Base-by-base conservation (phyloP, 1,140 invertebrate species). In the Leptopilina clavipes region DNA sequence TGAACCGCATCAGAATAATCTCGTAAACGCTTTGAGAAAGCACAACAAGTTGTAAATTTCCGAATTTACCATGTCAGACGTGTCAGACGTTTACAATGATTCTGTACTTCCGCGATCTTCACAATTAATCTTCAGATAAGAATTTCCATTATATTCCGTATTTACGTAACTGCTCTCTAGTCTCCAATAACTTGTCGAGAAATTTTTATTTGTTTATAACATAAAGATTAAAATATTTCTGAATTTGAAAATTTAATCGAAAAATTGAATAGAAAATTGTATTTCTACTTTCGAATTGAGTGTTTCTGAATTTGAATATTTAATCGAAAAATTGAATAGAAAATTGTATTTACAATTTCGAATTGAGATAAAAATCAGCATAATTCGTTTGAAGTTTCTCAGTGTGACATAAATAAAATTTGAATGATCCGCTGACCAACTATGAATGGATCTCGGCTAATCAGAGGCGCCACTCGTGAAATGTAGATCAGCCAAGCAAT, bases 1-100 rank as follows among this genome's bases (percentile, higher is more conserved):
- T 76, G 81, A 82, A 82, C 81, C 72, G 78, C 14, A 25, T 72
- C 72, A 54, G 72, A 25, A 48, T 72, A 76, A 54, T 18, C 22
- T 59, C 14, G 10, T 52, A 6, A 40, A 70, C 19, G 54, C 31
- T 37, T 17, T 17, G 48, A 48, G 40, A 52, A 25, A 19, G 12
- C 19, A 25, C 52, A 72, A 48, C 12, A 78, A 18, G 25, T 65
- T 65, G 79, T 83, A 83, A 82, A 83, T 82, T 52, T 82, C 82
- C 78, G 73, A 74, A 70, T 59, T 76, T 74, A 76, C 71, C 43
- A 37, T 81, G 81, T 78, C 81, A 81, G 77, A 76, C 25, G 54
- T 11, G 77, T 18, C 70, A 45, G 73, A 75, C 54, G 75, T 78
- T 77, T 73, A 45, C 14, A 14, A 43, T 18, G 19, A 14, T 17